Conservation (phyloP, 2,113 vertebrate genomes). For the Corythaixoides concolor region DNA sequence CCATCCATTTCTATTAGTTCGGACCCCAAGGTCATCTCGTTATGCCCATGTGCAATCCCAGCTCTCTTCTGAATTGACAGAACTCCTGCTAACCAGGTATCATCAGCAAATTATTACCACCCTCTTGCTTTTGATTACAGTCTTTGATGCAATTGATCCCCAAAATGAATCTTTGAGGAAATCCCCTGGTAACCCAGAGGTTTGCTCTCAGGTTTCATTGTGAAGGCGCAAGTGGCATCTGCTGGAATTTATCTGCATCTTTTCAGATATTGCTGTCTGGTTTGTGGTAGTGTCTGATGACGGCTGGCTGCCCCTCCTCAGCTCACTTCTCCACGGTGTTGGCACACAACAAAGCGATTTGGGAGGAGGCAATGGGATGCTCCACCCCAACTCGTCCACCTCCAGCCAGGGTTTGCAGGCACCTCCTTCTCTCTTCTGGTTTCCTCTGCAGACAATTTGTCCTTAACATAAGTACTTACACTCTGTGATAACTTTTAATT, state of each 20-base stretch:
- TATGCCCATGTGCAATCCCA: not conserved
- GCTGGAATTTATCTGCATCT: not conserved
- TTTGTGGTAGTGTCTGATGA: not conserved
- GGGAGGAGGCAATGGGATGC: not conserved
- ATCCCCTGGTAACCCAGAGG: not conserved
- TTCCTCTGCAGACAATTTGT: not conserved
- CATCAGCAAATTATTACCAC: not conserved
- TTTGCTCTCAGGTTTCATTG: not conserved
- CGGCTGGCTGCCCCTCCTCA: not conserved
- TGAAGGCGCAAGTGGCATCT: not conserved
- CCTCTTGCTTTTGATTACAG: not conserved
- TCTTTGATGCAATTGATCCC: not conserved
- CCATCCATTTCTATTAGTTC: constrained; percentile 20
- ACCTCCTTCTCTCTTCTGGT: not conserved
- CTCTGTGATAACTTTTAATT: constrained; percentile 23
- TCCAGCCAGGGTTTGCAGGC: not conserved
- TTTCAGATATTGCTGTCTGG: not conserved
- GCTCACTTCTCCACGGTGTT: not conserved
- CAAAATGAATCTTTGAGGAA: not conserved
- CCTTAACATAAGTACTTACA: not conserved
- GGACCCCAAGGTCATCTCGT: constrained; percentile 30
- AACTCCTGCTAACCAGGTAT: constrained; percentile 3
- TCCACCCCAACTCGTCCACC: not conserved
- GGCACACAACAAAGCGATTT: not conserved
- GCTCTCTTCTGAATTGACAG: constrained; percentile 28